Conservation (phyloP, 1,140 invertebrate species). For the Proctacanthus coquilletti region DNA sequence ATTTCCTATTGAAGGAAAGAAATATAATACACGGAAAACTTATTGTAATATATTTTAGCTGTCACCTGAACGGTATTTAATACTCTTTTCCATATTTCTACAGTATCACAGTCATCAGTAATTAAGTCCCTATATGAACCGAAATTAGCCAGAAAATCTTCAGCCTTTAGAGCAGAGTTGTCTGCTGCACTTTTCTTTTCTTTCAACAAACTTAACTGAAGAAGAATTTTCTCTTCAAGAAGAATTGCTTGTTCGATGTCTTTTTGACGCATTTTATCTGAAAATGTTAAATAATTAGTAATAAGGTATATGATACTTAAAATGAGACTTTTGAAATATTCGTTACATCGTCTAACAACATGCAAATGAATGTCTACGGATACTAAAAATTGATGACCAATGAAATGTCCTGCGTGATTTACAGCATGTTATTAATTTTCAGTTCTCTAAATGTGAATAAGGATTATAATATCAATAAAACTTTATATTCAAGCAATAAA, state of each 20-base stretch:
- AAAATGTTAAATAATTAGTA: slow-evolving; percentile 11
- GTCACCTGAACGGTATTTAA: slow-evolving; percentile 48
- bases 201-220: slow-evolving; percentile 64
- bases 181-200: slow-evolving; percentile 14
- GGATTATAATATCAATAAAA: too few relatives aligned
- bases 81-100: slow-evolving; percentile 51
- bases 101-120: slow-evolving; percentile 41
- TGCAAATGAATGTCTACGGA: too few relatives aligned
- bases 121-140: slow-evolving; percentile 40
- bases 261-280: slow-evolving; percentile 63
- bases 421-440: not conserved
- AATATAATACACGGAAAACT: not conserved
- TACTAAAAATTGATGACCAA: too few relatives aligned
- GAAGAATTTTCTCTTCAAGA: slow-evolving; percentile 74
- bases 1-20: slow-evolving; percentile 12
- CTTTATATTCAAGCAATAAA: too few relatives aligned
- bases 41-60: not conserved
- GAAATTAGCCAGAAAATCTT: slow-evolving; percentile 9
- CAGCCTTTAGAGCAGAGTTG: not conserved
- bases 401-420: too few relatives aligned
- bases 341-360: too few relatives aligned
- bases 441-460: not conserved
- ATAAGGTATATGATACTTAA: too few relatives aligned
- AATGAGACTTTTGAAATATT: too few relatives aligned
- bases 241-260: slow-evolving; percentile 71